Evolutionary conservation across 2,797 vertebrate species (phyloP), one percentile per base, ranked within the genome.

Genomic region (Pangasius djambal): DNA sequence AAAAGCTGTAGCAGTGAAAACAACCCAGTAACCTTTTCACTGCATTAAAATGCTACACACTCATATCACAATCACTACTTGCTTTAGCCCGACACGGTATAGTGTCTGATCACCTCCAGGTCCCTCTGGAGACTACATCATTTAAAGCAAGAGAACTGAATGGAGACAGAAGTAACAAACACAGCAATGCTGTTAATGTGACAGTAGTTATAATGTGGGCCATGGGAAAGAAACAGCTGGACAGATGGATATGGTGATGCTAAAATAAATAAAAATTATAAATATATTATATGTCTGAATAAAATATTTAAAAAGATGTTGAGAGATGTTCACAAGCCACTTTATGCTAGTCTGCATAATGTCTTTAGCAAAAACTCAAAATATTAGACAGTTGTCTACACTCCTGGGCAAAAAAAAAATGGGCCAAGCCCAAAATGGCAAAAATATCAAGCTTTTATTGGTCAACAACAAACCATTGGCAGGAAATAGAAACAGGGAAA

Each of bases 101-200:
- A 67, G 85, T 18, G 28, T 69, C 75, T 90, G 85, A 90, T 88
- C 83, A 82, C 74, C 59, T 75, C 63, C 59, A 44, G 20, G 16
- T 52, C 37, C 34, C 88, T 87, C 87, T 72, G 75, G 4, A 28
- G 50, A 85, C 40, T 69, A 90, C 74, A 50, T 57, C 15, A 67
- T 81, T 89, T 72, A 37, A 90, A 70, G 63, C 40, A 13, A 81
- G 61, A n/a, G n/a, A 82, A 83, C 22, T 52, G 28, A 89, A 87
- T 55, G 37, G 77, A 74, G 7, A 22, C 3, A 18, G 85, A 85
- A 87, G 67, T 61, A 77, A 74, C 31, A 22, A 52, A 79, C 69
- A 48, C 72, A 48, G 52, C 6, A 5, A 44, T 52, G 50, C 57
- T 31, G 22, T 34, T 28, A 40, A 72, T 72, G 82, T 40, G 48